These are phyloP conservation scores for Leptopilina syphax DNA, from an alignment of 2,888 invertebrate genomes.

Conservation along the genomic window DNA sequence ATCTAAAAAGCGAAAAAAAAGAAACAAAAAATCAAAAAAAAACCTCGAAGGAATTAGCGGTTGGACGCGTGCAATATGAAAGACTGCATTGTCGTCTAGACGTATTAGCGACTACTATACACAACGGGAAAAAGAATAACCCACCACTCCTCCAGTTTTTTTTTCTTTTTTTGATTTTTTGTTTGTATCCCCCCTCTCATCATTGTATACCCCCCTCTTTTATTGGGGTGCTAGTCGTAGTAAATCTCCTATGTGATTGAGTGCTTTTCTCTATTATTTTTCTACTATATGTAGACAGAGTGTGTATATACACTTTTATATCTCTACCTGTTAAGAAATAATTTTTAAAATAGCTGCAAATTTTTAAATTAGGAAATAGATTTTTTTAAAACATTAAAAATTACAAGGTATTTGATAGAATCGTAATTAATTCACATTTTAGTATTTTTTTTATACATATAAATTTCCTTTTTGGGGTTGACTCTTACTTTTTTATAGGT, in stretches of 20 bases:
- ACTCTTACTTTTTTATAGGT: too few species aligned
- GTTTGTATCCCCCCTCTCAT: conserved; percentile 44
- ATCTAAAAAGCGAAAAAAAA: too few species aligned
- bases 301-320: too few species aligned
- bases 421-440: too few species aligned
- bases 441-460: too few species aligned
- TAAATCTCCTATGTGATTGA: not conserved
- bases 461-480: too few species aligned
- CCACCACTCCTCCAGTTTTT: conserved; percentile 49
- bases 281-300: too few species aligned
- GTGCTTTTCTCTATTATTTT: not conserved
- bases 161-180: conserved; percentile 52
- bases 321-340: too few species aligned
- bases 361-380: too few species aligned
- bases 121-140: conserved; percentile 55
- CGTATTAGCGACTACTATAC: conserved; percentile 69
- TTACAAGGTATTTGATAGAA: too few species aligned
- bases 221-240: conserved; percentile 7
- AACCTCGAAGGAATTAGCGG: conserved; percentile 72
- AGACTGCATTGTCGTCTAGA: conserved; percentile 71
- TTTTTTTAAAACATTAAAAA: too few species aligned
- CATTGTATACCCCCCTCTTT: not conserved
- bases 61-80: conserved; percentile 73
- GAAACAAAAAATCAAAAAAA: conserved; percentile 39
- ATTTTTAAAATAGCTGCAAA: too few species aligned